Percentiles rank a stretch among this genome's conserved stretches.
Conservation (phyloP, 2,888 invertebrate genomes). For the Rhabditoides inermis region DNA sequence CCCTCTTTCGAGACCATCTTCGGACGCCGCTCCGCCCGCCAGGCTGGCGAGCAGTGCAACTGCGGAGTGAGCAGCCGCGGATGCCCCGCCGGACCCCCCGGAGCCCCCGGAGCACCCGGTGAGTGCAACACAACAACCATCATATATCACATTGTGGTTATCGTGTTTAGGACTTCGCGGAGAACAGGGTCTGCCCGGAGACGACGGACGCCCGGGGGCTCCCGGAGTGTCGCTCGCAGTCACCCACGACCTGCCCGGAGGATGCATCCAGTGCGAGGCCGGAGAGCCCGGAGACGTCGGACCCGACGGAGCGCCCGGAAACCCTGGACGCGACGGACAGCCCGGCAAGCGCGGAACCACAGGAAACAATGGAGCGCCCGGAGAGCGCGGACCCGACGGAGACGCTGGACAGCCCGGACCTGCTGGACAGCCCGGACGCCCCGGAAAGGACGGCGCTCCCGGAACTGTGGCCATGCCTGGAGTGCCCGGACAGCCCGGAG, state of each 20-base stretch:
- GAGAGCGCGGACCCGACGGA: slow-evolving; percentile 20
- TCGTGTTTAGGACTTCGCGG: slow-evolving; percentile 14
- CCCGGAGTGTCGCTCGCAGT: slow-evolving; percentile 23
- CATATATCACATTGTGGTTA: no score
- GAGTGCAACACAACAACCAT: no score
- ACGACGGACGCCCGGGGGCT: slow-evolving; percentile 26
- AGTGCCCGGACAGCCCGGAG: slow-evolving; percentile 24
- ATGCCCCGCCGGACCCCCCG: slow-evolving; percentile 26
- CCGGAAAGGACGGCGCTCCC: slow-evolving; percentile 12
- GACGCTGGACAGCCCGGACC: slow-evolving; percentile 21
- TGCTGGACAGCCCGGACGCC: slow-evolving; percentile 12
- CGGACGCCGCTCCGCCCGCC: no score
- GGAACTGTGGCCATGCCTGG: slow-evolving; percentile 12
- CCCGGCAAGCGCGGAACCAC: slow-evolving; percentile 23
- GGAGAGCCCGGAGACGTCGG: slow-evolving; percentile 26
- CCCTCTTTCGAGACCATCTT: background rate
- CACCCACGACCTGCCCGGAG: slow-evolving; percentile 23
- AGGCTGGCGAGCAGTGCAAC: no score
- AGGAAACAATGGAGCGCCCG: slow-evolving; percentile 26
- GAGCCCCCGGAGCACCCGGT: slow-evolving; percentile 21
- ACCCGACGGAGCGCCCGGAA: slow-evolving; percentile 23
- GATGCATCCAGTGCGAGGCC: slow-evolving; percentile 27
- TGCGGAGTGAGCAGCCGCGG: slow-evolving; percentile 15
- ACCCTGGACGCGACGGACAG: slow-evolving; percentile 18
- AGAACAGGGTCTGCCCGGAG: slow-evolving; percentile 20